phyloP scores from a whole-genome alignment of 2,797 vertebrate genomes.

The Sebastes wilsoni region DNA sequence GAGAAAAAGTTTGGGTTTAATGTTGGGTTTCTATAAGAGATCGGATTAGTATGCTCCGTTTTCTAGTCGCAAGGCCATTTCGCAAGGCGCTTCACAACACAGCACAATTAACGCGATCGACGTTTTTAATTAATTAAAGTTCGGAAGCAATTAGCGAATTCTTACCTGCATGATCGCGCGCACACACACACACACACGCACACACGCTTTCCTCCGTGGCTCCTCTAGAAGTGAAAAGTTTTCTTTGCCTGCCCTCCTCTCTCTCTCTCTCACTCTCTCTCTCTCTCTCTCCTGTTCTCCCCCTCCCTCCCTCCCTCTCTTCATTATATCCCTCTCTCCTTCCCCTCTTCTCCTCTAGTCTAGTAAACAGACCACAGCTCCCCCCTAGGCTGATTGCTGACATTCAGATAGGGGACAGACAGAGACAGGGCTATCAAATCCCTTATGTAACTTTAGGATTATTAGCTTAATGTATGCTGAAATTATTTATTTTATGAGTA shows the following conservation, averaged over 20 bases:
- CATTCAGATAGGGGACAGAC: slow-evolving; percentile 75
- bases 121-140: slow-evolving; percentile 83
- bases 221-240: slow-evolving; percentile 85
- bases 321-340: slow-evolving; percentile 67
- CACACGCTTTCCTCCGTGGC: slow-evolving; percentile 79
- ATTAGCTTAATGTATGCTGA: slow-evolving; percentile 20
- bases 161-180: slow-evolving; percentile 87
- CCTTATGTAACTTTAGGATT: slow-evolving; percentile 71
- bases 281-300: slow-evolving; percentile 65
- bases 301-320: slow-evolving; percentile 68
- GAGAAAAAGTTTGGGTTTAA: slow-evolving; percentile 86
- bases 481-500: neutral
- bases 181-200: slow-evolving; percentile 73
- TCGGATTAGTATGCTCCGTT: slow-evolving; percentile 66
- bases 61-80: slow-evolving; percentile 61
- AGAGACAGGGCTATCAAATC: slow-evolving; percentile 63
- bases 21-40: slow-evolving; percentile 70
- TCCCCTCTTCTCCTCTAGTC: slow-evolving; percentile 71
- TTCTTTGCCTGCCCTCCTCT: slow-evolving; percentile 73
- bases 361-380: slow-evolving; percentile 88
- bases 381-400: slow-evolving; percentile 85
- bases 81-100: slow-evolving; percentile 34
- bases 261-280: slow-evolving; percentile 54
- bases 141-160: slow-evolving; percentile 84
- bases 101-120: slow-evolving; percentile 68